These are phyloP conservation scores for Drosophila grimshawi DNA, from an alignment of 1,140 invertebrate species.

Conservation along the genomic window DNA sequence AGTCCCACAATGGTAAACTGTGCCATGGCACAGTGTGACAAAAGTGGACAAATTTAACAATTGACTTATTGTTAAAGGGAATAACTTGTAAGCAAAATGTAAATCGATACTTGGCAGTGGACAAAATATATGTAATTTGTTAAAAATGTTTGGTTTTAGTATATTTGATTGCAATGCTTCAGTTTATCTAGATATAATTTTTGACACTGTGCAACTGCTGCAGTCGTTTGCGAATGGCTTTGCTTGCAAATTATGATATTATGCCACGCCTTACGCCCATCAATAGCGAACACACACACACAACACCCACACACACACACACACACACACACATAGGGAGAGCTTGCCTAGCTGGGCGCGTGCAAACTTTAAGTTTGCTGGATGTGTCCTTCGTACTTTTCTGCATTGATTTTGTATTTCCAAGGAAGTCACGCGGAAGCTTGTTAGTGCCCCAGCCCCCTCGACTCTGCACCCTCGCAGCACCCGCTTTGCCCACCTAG, in stretches of 20 bases:
- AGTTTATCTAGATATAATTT: not conserved
- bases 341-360: slow-evolving; percentile 24
- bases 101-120: too few relatives aligned
- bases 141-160: too few relatives aligned
- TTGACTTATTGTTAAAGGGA: too few relatives aligned
- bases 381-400: slow-evolving; percentile 67
- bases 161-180: too few relatives aligned
- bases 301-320: slow-evolving; percentile 6
- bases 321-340: slow-evolving; percentile 14
- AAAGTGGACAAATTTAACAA: too few relatives aligned
- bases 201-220: slow-evolving; percentile 36
- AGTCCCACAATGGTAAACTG: slow-evolving; percentile 20
- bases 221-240: slow-evolving; percentile 32
- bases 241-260: slow-evolving; percentile 73
- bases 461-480: not conserved
- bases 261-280: slow-evolving; percentile 44
- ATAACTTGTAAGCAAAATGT: too few relatives aligned
- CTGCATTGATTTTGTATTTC: slow-evolving; percentile 79
- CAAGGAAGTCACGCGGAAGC: slow-evolving; percentile 79
- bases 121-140: too few relatives aligned
- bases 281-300: not conserved
- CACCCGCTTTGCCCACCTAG: not conserved
- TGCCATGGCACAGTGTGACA: not conserved
- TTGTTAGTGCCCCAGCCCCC: slow-evolving; percentile 60
- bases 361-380: slow-evolving; percentile 65